Base-by-base conservation (phyloP, 2,113 vertebrate species). In the Channa maculata region DNA sequence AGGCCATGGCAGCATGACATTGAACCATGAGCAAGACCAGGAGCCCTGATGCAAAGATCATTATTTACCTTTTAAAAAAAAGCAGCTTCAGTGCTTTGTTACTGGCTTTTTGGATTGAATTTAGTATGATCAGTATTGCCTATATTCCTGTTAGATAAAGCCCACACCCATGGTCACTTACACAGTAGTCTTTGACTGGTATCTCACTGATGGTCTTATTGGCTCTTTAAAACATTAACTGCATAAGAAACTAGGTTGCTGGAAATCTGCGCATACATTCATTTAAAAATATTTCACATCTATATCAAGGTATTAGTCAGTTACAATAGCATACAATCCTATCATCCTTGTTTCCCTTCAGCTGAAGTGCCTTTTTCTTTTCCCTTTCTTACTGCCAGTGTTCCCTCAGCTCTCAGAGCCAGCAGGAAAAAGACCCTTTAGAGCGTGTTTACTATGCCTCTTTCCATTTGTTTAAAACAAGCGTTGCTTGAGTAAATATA, bases 401-500 rank as follows among this genome's bases (percentile, higher is more conserved):
- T 76, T 53, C 33, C 62, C 49, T 36, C 39, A 2, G 1, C 39
- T 48, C 8, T 1, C 8, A 3, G 8, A 6, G 2, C 68, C 69
- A 43, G 38, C 69, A 73, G 67, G 44, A 86, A 59, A 61, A 1
- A 41, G 62, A 62, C 72, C 69, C 74, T 75, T 85, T 65, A 74
- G 34, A 67, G 44, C 50, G 45, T 86, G 85, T 91, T 91, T 93
- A 91, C 91, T 92, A 60, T 79, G 50, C 34, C 63, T 78, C 55
- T 70, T 85, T 68, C 61, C 50, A 48, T 89, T 91, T 91, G 89
- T 92, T 91, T 89, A 77, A 80, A 78, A 58, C 39, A 1, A 15
- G 43, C 51, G 48, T 61, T 6, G 54, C 77, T 61, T 24, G 57
- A 62, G 81, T 91, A 90, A 91, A 92, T 82, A 80, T 77, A 69